Evolutionary conservation across 2,113 vertebrate species (phyloP).

Genomic region (Colossoma macropomum): DNA sequence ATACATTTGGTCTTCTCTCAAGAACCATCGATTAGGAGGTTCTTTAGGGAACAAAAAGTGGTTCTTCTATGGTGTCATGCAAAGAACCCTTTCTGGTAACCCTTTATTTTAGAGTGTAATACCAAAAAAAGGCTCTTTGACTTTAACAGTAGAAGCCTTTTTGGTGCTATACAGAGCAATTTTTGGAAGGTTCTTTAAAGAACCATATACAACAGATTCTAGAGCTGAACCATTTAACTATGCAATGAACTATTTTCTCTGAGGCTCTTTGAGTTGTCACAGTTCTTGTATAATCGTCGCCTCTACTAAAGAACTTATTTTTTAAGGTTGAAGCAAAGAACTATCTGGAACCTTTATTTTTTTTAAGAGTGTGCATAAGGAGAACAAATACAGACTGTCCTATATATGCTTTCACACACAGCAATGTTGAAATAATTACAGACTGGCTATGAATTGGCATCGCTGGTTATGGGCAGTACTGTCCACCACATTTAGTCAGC

Average conservation of each 20-base stretch:
- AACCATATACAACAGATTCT: no score
- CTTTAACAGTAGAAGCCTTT: not conserved
- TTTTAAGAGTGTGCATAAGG: not conserved
- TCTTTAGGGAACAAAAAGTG: no score
- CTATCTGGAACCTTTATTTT: not conserved
- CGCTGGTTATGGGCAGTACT: not conserved
- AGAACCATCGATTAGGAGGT: no score
- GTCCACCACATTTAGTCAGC: not conserved
- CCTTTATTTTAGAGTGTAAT: no score
- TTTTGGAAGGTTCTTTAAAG: not conserved
- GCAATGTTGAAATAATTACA: not conserved
- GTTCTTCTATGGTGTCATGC: no score
- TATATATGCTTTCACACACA: not conserved
- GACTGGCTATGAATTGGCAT: not conserved
- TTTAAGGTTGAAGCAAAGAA: not conserved
- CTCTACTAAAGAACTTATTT: no score
- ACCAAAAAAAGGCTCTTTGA: not conserved
- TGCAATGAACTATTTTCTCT: not conserved
- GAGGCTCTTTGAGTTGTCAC: no score
- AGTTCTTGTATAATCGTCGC: no score
- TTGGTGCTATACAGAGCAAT: not conserved
- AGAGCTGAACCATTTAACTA: not conserved
- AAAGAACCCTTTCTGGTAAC: no score
- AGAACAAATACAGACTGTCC: not conserved
- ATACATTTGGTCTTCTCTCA: no score